Evolutionary conservation across 2,888 invertebrate genomes (phyloP), one percentile per base, ranked within the genome.

Genomic region (Cheilosia impressa): DNA sequence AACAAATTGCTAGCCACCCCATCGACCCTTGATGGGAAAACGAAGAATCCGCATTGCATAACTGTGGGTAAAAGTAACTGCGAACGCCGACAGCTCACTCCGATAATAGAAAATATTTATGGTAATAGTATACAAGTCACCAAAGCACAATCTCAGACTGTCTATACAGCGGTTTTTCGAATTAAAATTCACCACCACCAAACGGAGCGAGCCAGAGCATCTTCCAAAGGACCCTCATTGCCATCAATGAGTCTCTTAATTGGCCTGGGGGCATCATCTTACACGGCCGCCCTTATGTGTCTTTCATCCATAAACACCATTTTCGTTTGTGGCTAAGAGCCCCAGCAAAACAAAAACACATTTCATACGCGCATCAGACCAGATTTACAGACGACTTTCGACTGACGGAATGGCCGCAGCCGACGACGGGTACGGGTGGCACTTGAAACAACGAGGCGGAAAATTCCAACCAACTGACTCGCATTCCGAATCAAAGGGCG

Each of bases 181-280:
- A 73, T 72, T 68, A 58, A 60, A 79, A 83, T 68, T 66, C 72
- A 72, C 45, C 62, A n/a, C n/a, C 43, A 57, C 41, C 47, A 53
- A 22, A 55, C 65, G n/a, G 38, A 75, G 19, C 65, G 24, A 38
- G 17, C 15, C 24, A 2, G 17, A 22, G 53, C 24, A n/a, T 24
- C 34, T 43, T 34, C 53, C 50, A 72, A 79, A 55, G 45, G 62
- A 76, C 57, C 65, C 81, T 78, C 84, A 80, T 66, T 76, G 80
- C 60, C 80, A 10, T 38, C 38, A 85, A 80, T 85, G 80, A 66
- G 41, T 80, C 65, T 69, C 79, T 81, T 85, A 85, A 85, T 85
- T 85, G 81, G 85, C 85, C 81, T 81, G 57, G 43, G 81, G 85
- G 76, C 66, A 85, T 77, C 85, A 72, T 76, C 76, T 81, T 85